Base-by-base conservation (phyloP, 1,140 invertebrate species). In the Drosophila prosaltans region DNA sequence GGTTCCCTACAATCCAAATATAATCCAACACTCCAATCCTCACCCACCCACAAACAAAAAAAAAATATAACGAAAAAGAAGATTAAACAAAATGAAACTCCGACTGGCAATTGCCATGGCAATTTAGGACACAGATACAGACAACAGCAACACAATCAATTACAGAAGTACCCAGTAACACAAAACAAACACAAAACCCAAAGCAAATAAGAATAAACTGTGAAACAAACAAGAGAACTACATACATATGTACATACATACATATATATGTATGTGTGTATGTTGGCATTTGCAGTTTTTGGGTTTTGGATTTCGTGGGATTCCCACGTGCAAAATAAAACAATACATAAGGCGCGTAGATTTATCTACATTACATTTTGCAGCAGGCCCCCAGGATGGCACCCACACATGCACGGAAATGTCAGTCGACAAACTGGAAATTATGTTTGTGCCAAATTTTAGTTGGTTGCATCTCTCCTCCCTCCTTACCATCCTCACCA, bases 381-480 rank as follows among this genome's bases (percentile, higher is more conserved):
- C 58, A 67, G 77, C 72, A 62, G 64, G 8, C 62, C 74, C 48
- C 41, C 71, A 73, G 78, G 69, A 77, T 71, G 72, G 78, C 62
- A 60, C 36, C 24, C 51, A 55, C 54, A 69, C 69, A 51, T n/a
- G 54, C 69, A 75, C 79, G 83, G 72, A 86, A 83, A 83, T 83
- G 83, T 86, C 83, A 88, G 83, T 86, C 83, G 83, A 80, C 70
- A 80, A 89, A 88, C 84, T 88, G 80, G 78, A 89, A 86, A 86
- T 86, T 89, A 86, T 88, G 84, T 89, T 89, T 88, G 83, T 88
- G 77, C 80, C 84, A 80, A 89, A 89, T 88, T 89, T 83, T 70
- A 89, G 83, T 74, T 78, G 2, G 83, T 74, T 30, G 48, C 69
- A 63, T 43, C 59, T 65, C 45, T 28, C 16, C 30, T 24, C 45